These are phyloP conservation scores for Drosophila macrospina DNA, from an alignment of 2,888 invertebrate genomes.

Conservation along the genomic window DNA sequence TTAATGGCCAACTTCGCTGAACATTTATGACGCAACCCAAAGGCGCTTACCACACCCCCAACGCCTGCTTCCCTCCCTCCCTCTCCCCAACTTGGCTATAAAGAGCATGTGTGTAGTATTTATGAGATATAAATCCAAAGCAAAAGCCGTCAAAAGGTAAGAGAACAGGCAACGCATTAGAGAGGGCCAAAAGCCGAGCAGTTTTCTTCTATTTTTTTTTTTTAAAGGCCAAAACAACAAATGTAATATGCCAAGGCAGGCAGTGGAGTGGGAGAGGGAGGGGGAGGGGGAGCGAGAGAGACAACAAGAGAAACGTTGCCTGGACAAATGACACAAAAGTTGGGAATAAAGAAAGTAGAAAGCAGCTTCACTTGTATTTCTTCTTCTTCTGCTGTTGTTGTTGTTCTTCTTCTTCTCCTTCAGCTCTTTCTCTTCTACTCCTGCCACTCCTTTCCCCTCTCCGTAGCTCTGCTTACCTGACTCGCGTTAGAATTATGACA, in stretches of 20 bases:
- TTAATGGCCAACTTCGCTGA: constrained; percentile 32
- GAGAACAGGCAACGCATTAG: constrained; percentile 32
- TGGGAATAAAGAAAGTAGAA: constrained; percentile 1
- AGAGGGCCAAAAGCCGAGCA: constrained; percentile 10
- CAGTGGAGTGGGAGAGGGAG: neutral
- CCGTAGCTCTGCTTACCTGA: neutral
- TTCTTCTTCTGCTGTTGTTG: neutral
- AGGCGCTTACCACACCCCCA: neutral
- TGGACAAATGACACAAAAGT: constrained; percentile 38
- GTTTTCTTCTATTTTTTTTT: too few relatives aligned
- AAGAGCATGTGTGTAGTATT: constrained; percentile 14
- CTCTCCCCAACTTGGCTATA: neutral
- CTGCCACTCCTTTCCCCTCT: neutral
- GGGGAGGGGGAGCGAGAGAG: neutral
- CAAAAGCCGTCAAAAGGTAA: constrained; percentile 31
- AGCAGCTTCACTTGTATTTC: neutral
- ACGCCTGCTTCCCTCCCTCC: neutral
- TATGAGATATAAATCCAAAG: constrained; percentile 46
- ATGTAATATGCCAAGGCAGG: constrained; percentile 24
- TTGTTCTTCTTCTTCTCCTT: neutral
- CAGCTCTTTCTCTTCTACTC: neutral
- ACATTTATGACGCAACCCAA: constrained; percentile 1
- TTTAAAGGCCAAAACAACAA: constrained; percentile 33
- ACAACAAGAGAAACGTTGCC: constrained; percentile 4
- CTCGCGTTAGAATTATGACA: constrained; percentile 70